Evolutionary conservation across 1,140 invertebrate genomes (phyloP).

Genomic region (Drosophila orosa): DNA sequence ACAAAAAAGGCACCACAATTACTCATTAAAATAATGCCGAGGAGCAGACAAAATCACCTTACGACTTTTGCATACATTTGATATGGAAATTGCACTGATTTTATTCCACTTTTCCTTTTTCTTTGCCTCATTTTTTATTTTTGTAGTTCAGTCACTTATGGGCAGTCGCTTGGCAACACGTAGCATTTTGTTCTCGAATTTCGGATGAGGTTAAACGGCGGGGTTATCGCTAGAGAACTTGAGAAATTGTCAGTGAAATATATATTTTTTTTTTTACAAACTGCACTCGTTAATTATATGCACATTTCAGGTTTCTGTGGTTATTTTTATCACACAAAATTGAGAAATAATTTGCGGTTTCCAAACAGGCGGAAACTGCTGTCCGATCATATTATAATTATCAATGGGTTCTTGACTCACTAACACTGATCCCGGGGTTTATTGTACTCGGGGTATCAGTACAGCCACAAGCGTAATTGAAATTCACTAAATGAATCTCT

Average conservation of each 20-base stretch:
- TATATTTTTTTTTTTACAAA: constrained; percentile 3
- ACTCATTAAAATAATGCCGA: constrained; percentile 28
- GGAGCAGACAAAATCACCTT: constrained; percentile 32
- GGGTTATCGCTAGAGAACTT: constrained; percentile 33
- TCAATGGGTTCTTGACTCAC: constrained; percentile 29
- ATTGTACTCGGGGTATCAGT: constrained; percentile 18
- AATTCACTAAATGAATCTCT: constrained; percentile 25
- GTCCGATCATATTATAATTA: constrained; percentile 20
- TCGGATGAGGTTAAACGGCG: constrained; percentile 12
- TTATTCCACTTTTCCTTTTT: constrained; percentile 22
- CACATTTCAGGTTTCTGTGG: constrained; percentile 11
- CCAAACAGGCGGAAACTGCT: constrained; percentile 24
- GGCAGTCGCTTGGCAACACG: constrained; percentile 53
- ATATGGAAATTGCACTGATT: constrained; percentile 59
- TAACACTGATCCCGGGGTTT: constrained; percentile 20
- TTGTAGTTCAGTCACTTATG: constrained; percentile 45
- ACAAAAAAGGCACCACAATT: constrained; percentile 1
- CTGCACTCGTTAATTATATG: constrained; percentile 15
- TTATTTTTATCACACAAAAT: constrained; percentile 20
- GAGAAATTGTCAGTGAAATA: constrained; percentile 4
- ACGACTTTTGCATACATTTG: constrained; percentile 63
- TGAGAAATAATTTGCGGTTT: constrained; percentile 27
- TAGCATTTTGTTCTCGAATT: constrained; percentile 18
- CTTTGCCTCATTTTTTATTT: background rate
- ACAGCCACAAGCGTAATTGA: constrained; percentile 1